Base-by-base conservation (phyloP, 2,113 vertebrate genomes). In the Himantopus leucocephalus region DNA sequence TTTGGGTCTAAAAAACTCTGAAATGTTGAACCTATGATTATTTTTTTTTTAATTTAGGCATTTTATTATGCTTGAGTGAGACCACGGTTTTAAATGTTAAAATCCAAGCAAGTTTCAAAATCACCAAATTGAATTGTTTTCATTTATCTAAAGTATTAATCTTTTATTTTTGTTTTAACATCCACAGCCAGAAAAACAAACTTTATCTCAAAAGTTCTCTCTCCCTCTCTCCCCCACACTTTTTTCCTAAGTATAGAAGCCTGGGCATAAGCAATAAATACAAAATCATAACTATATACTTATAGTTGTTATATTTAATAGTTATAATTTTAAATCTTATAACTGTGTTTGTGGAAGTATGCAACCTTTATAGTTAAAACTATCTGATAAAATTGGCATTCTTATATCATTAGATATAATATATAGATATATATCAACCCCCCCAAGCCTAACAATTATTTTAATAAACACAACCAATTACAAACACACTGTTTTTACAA, bases 221-320 rank as follows among this genome's bases (percentile, higher is more conserved):
- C 37, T 30, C 27, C 81, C 7, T 39, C 52, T 27, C 29, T 23
- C 13, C 4, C 4, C 5, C 4, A 1, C 5, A 19, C 0, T 10
- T 67, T 56, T 73, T 75, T 16, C 47, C 3, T 32, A 45, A 55
- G 6, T 21, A 64, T 29, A 88, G n/a, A 63, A 17, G 37, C 1
- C 24, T 9, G 0, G 16, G 6, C 5, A 70, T 4, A 71, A 6
- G 4, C 32, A 74, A 81, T 24, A 78, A 77, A 66, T 67, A 22
- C 5, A 62, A 60, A 87, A 58, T 19, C 39, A 7, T 23, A 35
- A 20, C 12, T 56, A 30, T 26, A 43, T 10, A 32, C 9, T 60
- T 95, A 9, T 8, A 52, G 8, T 16, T 55, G 43, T 26, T 53
- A n/a, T 35, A 11, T 26, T 14, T 14, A 62, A 37, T 29, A 47